Evolutionary conservation across 2,888 invertebrate species (phyloP).

Genomic region (Tenthredo scrophulariae): DNA sequence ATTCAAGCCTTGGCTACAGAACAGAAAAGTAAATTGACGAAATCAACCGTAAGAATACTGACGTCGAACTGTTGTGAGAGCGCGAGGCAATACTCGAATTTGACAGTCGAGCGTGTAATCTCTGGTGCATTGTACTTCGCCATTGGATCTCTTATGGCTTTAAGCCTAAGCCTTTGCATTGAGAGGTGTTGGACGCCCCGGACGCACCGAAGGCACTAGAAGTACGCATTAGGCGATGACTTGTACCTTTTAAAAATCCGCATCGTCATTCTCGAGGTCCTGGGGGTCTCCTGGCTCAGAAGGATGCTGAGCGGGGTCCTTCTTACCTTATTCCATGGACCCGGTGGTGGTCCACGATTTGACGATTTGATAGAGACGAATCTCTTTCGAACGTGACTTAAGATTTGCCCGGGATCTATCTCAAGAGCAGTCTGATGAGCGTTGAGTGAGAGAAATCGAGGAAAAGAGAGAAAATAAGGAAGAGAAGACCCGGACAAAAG

Average conservation of each 20-base stretch:
- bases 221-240: slow-evolving; percentile 57
- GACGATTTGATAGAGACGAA: slow-evolving; percentile 49
- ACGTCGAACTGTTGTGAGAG: slow-evolving; percentile 29
- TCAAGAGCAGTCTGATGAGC: slow-evolving; percentile 29
- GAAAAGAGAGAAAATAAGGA: neutral
- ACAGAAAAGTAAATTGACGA: slow-evolving; percentile 23
- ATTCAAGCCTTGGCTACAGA: neutral
- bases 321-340: neutral
- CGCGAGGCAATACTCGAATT: slow-evolving; percentile 30
- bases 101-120: slow-evolving; percentile 51
- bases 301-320: neutral
- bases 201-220: slow-evolving; percentile 40
- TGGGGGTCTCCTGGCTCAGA: slow-evolving; percentile 22
- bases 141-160: slow-evolving; percentile 34
- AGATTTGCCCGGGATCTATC: slow-evolving; percentile 41
- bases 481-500: slow-evolving; percentile 6
- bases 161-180: slow-evolving; percentile 45
- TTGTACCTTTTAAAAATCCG: slow-evolving; percentile 59
- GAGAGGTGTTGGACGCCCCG: slow-evolving; percentile 48
- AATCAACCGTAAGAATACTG: slow-evolving; percentile 39
- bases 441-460: slow-evolving; percentile 32
- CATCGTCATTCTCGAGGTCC: slow-evolving; percentile 52
- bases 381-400: slow-evolving; percentile 49
- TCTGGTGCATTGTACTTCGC: slow-evolving; percentile 44
- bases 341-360: slow-evolving; percentile 47